These are phyloP conservation scores for Microchrysa polita DNA, from an alignment of 2,888 invertebrate species.

Conservation along the genomic window DNA sequence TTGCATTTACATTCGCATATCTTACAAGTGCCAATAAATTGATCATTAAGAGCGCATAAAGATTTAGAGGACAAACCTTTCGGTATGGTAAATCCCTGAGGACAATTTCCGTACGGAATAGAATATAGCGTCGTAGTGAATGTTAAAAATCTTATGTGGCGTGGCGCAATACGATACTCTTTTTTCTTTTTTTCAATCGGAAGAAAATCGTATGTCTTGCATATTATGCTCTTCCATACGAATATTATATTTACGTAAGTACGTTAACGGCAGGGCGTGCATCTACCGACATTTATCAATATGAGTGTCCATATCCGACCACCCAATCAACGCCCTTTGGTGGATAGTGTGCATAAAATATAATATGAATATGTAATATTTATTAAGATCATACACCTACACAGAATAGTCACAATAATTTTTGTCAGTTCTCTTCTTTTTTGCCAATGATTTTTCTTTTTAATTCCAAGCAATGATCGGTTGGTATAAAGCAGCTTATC, in stretches of 20 bases:
- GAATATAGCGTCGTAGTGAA: background rate
- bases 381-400: conserved; percentile 37
- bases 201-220: background rate
- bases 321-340: conserved; percentile 51
- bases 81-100: conserved; percentile 46
- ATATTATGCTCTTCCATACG: background rate
- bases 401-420: conserved; percentile 4
- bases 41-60: conserved; percentile 42
- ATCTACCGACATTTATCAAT: conserved; percentile 52
- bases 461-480: too few relatives aligned
- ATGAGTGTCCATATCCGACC: conserved; percentile 52
- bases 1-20: background rate
- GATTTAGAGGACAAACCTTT: conserved; percentile 47
- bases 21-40: conserved; percentile 37
- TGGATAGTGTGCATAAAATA: conserved; percentile 44
- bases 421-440: background rate
- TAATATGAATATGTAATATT: too few relatives aligned
- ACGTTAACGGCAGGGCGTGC: conserved; percentile 49
- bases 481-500: too few relatives aligned
- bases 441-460: too few relatives aligned
- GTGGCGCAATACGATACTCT: conserved; percentile 9
- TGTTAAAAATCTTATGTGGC: background rate
- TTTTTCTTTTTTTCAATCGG: background rate
- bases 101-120: conserved; percentile 39
- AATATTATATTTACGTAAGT: background rate